Conservation (phyloP, 2,797 vertebrate species). For the Channa striata region DNA sequence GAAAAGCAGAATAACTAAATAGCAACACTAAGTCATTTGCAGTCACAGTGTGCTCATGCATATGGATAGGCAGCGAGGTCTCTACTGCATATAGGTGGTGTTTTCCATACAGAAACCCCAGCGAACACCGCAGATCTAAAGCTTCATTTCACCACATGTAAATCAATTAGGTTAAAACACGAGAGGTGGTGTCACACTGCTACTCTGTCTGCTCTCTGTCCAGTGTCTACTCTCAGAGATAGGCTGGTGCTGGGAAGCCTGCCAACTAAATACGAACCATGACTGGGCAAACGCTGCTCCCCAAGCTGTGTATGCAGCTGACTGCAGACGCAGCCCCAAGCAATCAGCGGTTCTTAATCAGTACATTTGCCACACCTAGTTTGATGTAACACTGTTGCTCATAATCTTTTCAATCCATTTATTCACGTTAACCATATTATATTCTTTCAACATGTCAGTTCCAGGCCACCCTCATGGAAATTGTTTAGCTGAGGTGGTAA, state of each 20-base stretch:
- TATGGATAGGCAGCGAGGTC: neutral
- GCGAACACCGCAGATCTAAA: conserved; percentile 15
- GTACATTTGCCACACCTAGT: conserved; percentile 28
- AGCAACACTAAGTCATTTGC: conserved; percentile 44
- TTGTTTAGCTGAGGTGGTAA: neutral
- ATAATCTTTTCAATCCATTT: conserved; percentile 37
- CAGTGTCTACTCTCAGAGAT: conserved; percentile 48
- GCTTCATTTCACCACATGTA: conserved; percentile 51
- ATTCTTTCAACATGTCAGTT: conserved; percentile 6
- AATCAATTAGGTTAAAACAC: conserved; percentile 64
- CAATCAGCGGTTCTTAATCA: conserved; percentile 37
- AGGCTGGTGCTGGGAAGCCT: conserved; percentile 51
- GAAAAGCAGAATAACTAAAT: conserved; percentile 31
- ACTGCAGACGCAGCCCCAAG: conserved; percentile 34
- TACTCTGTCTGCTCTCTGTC: conserved; percentile 62
- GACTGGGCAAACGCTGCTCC: conserved; percentile 61
- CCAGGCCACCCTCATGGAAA: conserved; percentile 5
- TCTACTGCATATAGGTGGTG: neutral
- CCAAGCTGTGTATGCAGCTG: conserved; percentile 32
- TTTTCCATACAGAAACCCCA: conserved; percentile 14
- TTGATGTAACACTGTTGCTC: conserved; percentile 15
- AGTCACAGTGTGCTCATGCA: conserved; percentile 25
- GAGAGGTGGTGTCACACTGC: conserved; percentile 63
- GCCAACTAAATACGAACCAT: conserved; percentile 62
- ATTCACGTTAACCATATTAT: conserved; percentile 9